A percentile compares a stretch with the other conserved stretches of the same genome.
Evolutionary conservation across 1,140 invertebrate species (phyloP).

Genomic region (Armadillidium nasatum): DNA sequence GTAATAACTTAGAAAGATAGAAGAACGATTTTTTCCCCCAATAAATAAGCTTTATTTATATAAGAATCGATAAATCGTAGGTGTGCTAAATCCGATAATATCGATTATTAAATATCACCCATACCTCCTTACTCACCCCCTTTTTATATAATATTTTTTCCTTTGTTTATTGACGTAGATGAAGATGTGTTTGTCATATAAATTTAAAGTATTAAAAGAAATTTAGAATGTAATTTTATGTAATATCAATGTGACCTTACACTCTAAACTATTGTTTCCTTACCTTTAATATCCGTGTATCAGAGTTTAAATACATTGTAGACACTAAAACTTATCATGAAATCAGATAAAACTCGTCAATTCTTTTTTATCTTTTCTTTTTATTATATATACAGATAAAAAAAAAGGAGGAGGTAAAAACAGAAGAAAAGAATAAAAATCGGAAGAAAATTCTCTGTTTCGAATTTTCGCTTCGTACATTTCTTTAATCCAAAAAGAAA

Average conservation of each 20-base stretch:
- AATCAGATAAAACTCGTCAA: not conserved
- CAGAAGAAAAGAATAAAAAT: not conserved
- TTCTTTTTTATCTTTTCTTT: no score
- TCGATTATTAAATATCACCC: no score
- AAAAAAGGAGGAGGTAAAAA: not conserved
- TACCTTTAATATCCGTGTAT: conserved; percentile 1
- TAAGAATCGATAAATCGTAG: no score
- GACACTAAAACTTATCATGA: conserved; percentile 8
- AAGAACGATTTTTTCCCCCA: no score
- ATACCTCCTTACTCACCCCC: no score
- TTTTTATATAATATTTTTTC: not conserved
- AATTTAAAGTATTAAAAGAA: not conserved
- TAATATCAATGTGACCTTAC: not conserved
- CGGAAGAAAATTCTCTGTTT: not conserved
- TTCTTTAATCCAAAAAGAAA: not conserved
- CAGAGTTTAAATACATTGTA: conserved; percentile 1
- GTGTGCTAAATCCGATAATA: no score
- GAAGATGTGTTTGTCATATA: conserved; percentile 8
- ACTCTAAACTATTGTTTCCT: not conserved
- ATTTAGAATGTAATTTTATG: not conserved
- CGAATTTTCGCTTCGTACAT: not conserved
- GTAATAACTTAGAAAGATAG: no score
- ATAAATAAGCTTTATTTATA: no score
- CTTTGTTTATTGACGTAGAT: conserved; percentile 13
- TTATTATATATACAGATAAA: no score